Evolutionary conservation across 2,888 invertebrate species (phyloP).

Genomic region (Azorinus chamasolen): DNA sequence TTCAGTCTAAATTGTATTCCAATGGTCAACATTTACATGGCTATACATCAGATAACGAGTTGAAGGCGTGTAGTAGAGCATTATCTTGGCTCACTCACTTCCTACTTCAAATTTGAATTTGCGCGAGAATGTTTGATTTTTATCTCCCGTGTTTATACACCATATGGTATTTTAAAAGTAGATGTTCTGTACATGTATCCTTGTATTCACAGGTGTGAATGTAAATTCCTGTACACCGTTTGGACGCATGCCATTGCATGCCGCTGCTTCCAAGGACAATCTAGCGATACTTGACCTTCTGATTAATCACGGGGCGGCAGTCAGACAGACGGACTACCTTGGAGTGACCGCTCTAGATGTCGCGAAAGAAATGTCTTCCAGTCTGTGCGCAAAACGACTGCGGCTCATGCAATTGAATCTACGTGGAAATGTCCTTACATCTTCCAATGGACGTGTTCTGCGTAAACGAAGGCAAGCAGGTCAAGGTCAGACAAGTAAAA

Average conservation of each 20-base stretch:
- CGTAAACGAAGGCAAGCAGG: conserved; percentile 1
- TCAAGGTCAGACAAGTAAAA: background rate
- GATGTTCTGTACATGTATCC: too few relatives aligned
- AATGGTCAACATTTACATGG: too few relatives aligned
- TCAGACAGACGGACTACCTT: conserved; percentile 61
- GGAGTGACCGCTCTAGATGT: conserved; percentile 67
- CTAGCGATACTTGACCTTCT: conserved; percentile 66
- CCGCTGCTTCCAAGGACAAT: conserved; percentile 70
- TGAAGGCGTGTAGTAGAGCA: too few relatives aligned
- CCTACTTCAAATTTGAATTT: too few relatives aligned
- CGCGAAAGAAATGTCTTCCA: conserved; percentile 62
- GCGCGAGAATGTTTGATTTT: too few relatives aligned
- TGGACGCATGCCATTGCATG: conserved; percentile 72
- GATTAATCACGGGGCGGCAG: conserved; percentile 60
- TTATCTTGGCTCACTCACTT: too few relatives aligned
- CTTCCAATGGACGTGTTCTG: conserved; percentile 10
- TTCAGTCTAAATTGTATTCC: too few relatives aligned
- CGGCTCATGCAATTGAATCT: conserved; percentile 70
- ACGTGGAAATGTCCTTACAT: conserved; percentile 46
- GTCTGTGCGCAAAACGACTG: conserved; percentile 68
- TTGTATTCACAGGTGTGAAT: conserved; percentile 62
- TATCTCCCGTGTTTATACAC: too few relatives aligned
- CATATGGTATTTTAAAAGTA: too few relatives aligned
- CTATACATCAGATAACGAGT: too few relatives aligned
- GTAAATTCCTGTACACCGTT: conserved; percentile 68